Percentiles rank a stretch among this genome's conserved stretches.
Evolutionary conservation across 2,888 invertebrate species (phyloP).

Genomic region (Dynastes tityus): DNA sequence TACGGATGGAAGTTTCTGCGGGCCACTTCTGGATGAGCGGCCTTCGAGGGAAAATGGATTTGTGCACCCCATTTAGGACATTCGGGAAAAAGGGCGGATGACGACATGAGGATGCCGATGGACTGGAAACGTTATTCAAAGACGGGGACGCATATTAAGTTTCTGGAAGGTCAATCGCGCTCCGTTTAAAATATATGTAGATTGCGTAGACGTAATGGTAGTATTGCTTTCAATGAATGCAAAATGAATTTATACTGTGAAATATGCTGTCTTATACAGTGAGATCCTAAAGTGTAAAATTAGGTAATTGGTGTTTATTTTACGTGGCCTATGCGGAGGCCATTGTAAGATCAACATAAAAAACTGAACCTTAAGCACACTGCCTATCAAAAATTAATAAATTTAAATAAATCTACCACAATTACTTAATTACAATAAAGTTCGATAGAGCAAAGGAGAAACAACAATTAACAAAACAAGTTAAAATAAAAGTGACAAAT

Average conservation of each 20-base stretch:
- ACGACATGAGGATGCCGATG: conserved; percentile 4
- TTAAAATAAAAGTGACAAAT: too few species aligned
- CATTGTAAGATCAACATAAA: too few species aligned
- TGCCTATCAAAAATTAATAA: too few species aligned
- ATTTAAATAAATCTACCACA: too few species aligned
- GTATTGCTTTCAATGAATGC: background rate
- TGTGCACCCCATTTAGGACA: conserved; percentile 22
- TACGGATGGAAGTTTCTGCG: conserved; percentile 33
- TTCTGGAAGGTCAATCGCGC: background rate
- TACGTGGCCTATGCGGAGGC: too few species aligned
- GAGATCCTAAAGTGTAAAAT: too few species aligned
- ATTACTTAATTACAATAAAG: too few species aligned
- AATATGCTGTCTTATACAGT: too few species aligned
- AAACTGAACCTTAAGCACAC: too few species aligned
- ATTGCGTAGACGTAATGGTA: background rate
- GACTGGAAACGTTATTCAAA: conserved; percentile 22
- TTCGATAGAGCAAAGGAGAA: too few species aligned
- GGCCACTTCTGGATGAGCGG: conserved; percentile 30
- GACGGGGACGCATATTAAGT: conserved; percentile 22
- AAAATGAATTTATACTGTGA: background rate
- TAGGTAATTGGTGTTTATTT: too few species aligned
- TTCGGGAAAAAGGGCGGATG: conserved; percentile 16
- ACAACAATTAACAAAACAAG: too few species aligned
- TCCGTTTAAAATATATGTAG: conserved; percentile 8
- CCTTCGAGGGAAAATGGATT: conserved; percentile 39